Percentiles rank a stretch among this genome's conserved stretches.
phyloP scores from a whole-genome alignment of 2,113 vertebrate genomes.

The Falcunculus frontatus region DNA sequence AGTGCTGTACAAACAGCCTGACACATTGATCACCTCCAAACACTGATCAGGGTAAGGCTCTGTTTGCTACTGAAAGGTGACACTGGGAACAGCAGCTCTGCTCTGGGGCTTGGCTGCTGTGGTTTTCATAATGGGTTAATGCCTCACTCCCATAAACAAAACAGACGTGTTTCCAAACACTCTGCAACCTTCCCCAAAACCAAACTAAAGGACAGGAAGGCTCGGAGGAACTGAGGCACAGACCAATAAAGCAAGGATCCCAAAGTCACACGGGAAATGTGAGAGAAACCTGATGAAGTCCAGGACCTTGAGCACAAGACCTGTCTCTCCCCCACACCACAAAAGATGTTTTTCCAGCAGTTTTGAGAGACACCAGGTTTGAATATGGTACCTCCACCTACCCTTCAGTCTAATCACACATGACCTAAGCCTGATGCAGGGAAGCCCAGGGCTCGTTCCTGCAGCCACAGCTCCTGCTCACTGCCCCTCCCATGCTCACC shows the following conservation, averaged over 20 bases:
- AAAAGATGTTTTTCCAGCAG: not conserved
- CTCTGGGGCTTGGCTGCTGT: not conserved
- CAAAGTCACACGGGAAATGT: not conserved
- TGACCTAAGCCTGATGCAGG: not conserved
- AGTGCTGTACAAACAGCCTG: not conserved
- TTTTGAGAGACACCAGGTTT: not conserved
- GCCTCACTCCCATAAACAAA: not conserved
- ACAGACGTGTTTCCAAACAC: not conserved
- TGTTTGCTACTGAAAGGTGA: not conserved
- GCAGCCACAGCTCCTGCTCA: not conserved
- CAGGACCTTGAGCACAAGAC: not conserved
- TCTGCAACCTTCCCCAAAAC: not conserved
- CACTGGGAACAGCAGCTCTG: not conserved
- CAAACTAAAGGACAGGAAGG: not conserved
- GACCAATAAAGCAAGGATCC: not conserved
- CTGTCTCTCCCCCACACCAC: not conserved
- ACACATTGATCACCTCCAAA: not conserved
- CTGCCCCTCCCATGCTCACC: fast-evolving
- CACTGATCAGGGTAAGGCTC: not conserved
- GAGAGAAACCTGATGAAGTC: not conserved
- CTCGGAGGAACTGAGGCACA: not conserved
- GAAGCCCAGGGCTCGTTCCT: not conserved
- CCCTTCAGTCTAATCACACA: not conserved
- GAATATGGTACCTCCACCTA: not conserved
- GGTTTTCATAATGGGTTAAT: not conserved